Conservation (phyloP, 2,888 invertebrate species). For the Caenorhabditis doughertyi region DNA sequence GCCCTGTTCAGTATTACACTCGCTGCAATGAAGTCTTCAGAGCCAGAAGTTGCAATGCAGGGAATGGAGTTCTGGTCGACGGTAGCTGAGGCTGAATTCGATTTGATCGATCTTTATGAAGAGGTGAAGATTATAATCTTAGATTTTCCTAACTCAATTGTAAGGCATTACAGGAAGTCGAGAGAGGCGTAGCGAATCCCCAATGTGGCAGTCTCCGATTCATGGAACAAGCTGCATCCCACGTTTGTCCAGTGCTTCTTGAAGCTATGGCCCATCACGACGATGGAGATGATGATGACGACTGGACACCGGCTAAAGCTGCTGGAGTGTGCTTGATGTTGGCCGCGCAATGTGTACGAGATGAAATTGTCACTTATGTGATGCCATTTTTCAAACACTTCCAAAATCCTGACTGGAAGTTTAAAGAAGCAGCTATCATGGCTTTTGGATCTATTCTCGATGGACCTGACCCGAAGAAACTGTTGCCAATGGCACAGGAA, state of each 20-base stretch:
- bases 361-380: conserved; percentile 93
- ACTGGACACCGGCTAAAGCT: conserved; percentile 99
- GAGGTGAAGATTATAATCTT: conserved; percentile 87
- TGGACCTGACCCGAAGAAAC: conserved; percentile 91
- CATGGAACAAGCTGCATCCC: conserved; percentile 54
- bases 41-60: conserved; percentile 89
- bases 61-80: conserved; percentile 99
- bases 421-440: conserved; percentile 95
- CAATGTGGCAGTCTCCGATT: too few relatives aligned
- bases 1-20: conserved; percentile 98
- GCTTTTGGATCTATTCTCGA: conserved; percentile 95
- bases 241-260: conserved; percentile 45
- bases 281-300: conserved; percentile 97
- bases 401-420: conserved; percentile 87
- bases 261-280: conserved; percentile 65
- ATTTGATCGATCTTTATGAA: conserved; percentile 93
- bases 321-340: conserved; percentile 99
- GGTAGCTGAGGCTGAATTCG: conserved; percentile 99
- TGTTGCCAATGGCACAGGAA: conserved; percentile 95
- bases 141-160: too few relatives aligned
- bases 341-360: conserved; percentile 96
- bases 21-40: conserved; percentile 97
- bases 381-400: conserved; percentile 98
- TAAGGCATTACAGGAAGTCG: conserved; percentile 38
- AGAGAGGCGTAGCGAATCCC: conserved; percentile 27